Conservation (phyloP, 2,797 vertebrate species). For the Poecilia picta region DNA sequence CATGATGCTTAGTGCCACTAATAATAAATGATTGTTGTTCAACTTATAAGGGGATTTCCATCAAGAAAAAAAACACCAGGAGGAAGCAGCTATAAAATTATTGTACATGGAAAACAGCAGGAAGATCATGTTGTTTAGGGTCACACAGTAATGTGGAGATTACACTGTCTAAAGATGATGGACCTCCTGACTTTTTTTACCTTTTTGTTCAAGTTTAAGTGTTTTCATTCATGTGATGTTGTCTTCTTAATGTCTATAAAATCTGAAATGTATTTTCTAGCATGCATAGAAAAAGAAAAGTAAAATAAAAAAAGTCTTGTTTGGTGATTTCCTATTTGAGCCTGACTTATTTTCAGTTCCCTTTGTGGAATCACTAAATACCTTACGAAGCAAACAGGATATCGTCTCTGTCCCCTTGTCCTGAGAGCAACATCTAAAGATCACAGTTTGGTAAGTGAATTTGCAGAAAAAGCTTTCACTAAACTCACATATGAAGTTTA, state of each 20-base stretch:
- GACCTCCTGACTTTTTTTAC: not conserved
- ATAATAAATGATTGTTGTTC: not conserved
- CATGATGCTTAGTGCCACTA: not conserved
- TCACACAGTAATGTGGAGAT: not conserved
- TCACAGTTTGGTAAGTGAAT: not conserved
- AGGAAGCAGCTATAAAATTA: not conserved
- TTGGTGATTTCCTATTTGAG: not conserved
- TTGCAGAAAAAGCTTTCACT: not conserved
- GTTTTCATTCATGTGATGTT: not conserved
- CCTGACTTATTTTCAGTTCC: not conserved
- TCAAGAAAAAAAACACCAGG: not conserved
- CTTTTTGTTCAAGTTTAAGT: not conserved
- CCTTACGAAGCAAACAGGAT: not conserved
- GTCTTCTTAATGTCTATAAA: not conserved
- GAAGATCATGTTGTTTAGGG: not conserved
- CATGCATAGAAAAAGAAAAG: not conserved
- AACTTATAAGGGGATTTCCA: not conserved
- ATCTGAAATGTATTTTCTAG: not conserved
- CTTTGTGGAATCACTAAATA: not conserved
- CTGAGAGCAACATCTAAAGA: not conserved
- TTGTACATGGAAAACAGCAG: not conserved
- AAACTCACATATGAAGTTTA: not conserved
- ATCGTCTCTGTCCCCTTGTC: not conserved
- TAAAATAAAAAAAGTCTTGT: not conserved
- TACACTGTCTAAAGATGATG: not conserved